A percentile compares a stretch with the other conserved stretches of the same genome.
phyloP scores from a whole-genome alignment of 2,888 invertebrate genomes.

The Watsonalla cultraria region DNA sequence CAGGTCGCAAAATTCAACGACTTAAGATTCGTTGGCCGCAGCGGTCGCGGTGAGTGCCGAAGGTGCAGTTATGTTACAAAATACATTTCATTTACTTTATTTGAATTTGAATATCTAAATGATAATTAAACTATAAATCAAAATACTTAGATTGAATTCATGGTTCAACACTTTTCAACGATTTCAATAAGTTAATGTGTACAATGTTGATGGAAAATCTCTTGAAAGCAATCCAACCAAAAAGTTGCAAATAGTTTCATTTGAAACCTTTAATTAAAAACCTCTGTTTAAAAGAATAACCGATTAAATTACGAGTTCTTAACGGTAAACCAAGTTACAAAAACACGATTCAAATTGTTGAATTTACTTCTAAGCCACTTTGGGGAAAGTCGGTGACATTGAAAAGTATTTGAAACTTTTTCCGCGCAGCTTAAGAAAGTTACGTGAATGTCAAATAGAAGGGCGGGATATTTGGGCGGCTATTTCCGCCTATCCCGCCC shows the following conservation, averaged over 20 bases:
- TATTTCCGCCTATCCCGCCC: slow-evolving; percentile 56
- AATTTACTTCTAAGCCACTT: slow-evolving; percentile 33
- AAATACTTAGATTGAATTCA: background rate
- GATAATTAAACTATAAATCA: slow-evolving; percentile 6
- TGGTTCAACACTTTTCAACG: too few relatives aligned
- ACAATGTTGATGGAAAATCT: too few relatives aligned
- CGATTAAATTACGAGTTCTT: slow-evolving; percentile 6
- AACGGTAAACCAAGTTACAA: background rate
- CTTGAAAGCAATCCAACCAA: too few relatives aligned
- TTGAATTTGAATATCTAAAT: slow-evolving; percentile 1
- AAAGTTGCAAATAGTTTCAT: background rate
- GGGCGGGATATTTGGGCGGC: slow-evolving; percentile 62
- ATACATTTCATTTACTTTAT: slow-evolving; percentile 19
- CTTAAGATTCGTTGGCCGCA: slow-evolving; percentile 97
- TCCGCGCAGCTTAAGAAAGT: slow-evolving; percentile 57
- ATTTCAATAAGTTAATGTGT: too few relatives aligned
- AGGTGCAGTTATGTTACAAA: slow-evolving; percentile 70
- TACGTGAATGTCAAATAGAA: slow-evolving; percentile 64
- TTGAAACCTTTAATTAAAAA: background rate
- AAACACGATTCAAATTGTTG: slow-evolving; percentile 27
- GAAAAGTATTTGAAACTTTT: slow-evolving; percentile 63
- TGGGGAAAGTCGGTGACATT: slow-evolving; percentile 57
- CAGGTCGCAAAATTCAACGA: slow-evolving; percentile 99
- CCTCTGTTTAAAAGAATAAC: background rate
- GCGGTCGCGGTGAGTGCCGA: slow-evolving; percentile 95